Conservation (phyloP, 2,113 vertebrate species). For the Petaurus breviceps region DNA sequence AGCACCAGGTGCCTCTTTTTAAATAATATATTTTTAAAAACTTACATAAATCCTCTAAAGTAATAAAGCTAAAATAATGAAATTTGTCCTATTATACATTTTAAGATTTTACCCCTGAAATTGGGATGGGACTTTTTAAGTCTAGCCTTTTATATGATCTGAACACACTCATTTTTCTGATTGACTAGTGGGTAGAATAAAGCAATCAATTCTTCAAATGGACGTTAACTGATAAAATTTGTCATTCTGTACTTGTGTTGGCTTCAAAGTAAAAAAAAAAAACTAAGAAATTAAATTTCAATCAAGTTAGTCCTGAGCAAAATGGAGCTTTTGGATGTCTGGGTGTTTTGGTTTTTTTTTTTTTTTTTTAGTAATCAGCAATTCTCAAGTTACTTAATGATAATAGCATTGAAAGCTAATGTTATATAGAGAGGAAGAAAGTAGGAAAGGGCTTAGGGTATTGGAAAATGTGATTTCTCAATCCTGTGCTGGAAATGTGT, state of each 20-base stretch:
- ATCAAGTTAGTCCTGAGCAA: neutral
- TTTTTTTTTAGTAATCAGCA: conserved; percentile 29
- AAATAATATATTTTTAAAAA: conserved; percentile 38
- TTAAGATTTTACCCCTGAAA: neutral
- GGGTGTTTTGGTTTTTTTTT: neutral
- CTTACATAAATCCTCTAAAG: conserved; percentile 45
- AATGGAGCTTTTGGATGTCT: neutral
- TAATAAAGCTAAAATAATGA: conserved; percentile 37
- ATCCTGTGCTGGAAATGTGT: neutral
- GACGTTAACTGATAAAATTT: neutral
- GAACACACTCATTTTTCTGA: neutral
- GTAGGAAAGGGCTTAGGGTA: too few relatives aligned
- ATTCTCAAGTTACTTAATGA: conserved; percentile 34
- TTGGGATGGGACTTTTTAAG: neutral
- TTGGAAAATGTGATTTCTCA: neutral
- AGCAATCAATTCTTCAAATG: conserved; percentile 12
- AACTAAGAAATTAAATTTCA: conserved; percentile 13
- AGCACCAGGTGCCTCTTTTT: neutral
- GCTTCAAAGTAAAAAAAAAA: conserved; percentile 32
- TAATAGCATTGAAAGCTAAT: conserved; percentile 10
- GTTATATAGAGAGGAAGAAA: too few relatives aligned
- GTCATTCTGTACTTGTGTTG: conserved; percentile 27
- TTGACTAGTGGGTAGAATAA: conserved; percentile 5
- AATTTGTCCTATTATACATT: neutral
- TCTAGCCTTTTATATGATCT: neutral